phyloP scores from a whole-genome alignment of 2,888 invertebrate species.

The Nephrotoma appendiculata region DNA sequence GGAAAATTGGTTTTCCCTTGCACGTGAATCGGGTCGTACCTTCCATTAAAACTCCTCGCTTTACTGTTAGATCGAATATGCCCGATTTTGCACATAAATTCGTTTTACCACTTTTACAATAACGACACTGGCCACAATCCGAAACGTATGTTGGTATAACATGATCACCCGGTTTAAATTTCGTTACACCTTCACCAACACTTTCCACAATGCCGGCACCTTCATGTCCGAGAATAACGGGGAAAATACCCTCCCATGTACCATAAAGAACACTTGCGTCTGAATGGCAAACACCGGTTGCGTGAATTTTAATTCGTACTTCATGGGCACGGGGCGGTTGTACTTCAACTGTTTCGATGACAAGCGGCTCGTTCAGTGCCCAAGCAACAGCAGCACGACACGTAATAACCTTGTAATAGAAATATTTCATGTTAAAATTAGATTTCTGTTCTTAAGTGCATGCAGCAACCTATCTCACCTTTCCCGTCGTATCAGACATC shows the following conservation, averaged over 20 bases:
- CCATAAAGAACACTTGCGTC: slow-evolving; percentile 84
- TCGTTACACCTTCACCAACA: slow-evolving; percentile 80
- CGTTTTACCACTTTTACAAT: slow-evolving; percentile 88
- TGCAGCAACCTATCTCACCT: neutral
- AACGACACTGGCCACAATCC: slow-evolving; percentile 93
- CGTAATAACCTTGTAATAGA: slow-evolving; percentile 51
- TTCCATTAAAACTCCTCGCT: slow-evolving; percentile 83
- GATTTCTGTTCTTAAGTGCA: neutral
- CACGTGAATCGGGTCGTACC: slow-evolving; percentile 53
- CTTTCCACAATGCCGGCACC: slow-evolving; percentile 96
- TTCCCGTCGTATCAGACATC: neutral
- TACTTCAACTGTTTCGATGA: slow-evolving; percentile 85
- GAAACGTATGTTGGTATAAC: slow-evolving; percentile 96
- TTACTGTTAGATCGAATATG: neutral
- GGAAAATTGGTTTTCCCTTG: slow-evolving; percentile 56
- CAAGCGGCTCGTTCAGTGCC: slow-evolving; percentile 78
- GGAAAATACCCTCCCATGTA: slow-evolving; percentile 69
- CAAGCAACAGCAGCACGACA: slow-evolving; percentile 96
- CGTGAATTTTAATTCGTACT: slow-evolving; percentile 66
- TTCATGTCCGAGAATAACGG: slow-evolving; percentile 90
- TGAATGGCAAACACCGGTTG: slow-evolving; percentile 81
- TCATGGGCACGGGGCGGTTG: slow-evolving; percentile 88
- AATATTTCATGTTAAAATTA: neutral
- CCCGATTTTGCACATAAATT: slow-evolving; percentile 94
- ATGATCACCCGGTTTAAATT: slow-evolving; percentile 80